phyloP scores from a whole-genome alignment of 2,888 invertebrate species.

The Pteria penguin region DNA sequence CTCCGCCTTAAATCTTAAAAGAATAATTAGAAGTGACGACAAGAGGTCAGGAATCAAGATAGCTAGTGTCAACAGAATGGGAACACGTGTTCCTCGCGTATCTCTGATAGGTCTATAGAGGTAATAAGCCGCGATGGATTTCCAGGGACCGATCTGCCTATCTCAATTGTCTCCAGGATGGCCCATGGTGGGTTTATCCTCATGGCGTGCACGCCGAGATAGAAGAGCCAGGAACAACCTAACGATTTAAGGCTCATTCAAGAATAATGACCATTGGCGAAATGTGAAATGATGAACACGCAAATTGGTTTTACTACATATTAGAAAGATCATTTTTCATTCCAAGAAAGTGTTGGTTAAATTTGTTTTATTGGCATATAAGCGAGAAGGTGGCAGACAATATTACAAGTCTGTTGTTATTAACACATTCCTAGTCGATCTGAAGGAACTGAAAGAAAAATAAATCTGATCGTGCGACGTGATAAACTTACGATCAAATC shows the following conservation, averaged over 20 bases:
- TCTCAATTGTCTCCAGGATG: neutral
- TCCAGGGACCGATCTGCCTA: neutral
- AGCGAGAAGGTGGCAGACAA: neutral
- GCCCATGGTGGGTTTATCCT: neutral
- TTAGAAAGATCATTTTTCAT: neutral
- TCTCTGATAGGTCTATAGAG: slow-evolving; percentile 1
- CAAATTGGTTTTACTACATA: neutral
- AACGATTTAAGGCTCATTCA: neutral
- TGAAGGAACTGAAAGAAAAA: too few relatives aligned
- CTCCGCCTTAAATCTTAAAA: slow-evolving; percentile 23
- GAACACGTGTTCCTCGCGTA: slow-evolving; percentile 24
- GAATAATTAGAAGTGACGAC: slow-evolving; percentile 27
- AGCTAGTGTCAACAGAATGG: slow-evolving; percentile 25
- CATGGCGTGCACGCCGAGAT: neutral
- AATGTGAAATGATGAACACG: neutral
- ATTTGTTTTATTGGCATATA: neutral
- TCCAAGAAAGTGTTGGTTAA: neutral
- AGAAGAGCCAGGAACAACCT: neutral
- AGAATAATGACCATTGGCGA: neutral
- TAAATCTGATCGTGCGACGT: too few relatives aligned
- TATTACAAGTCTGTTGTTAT: neutral
- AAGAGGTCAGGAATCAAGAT: slow-evolving; percentile 4
- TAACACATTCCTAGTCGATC: neutral
- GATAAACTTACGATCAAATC: too few relatives aligned
- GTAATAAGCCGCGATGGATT: neutral